These are phyloP conservation scores for Pyralis farinalis DNA, from an alignment of 2,888 invertebrate genomes.

Conservation along the genomic window DNA sequence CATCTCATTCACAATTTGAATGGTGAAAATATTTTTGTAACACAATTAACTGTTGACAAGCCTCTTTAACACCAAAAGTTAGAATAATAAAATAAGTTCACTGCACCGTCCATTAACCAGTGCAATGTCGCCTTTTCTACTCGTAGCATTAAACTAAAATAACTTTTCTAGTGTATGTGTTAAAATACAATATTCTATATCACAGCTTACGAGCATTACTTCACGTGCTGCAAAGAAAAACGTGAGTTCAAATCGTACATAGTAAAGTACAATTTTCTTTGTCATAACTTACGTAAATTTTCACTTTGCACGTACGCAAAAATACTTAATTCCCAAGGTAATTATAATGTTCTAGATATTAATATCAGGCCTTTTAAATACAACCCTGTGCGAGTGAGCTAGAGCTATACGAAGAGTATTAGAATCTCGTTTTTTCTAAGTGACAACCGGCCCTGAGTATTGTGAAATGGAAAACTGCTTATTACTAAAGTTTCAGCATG, in stretches of 20 bases:
- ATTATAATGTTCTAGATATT: constrained; percentile 12
- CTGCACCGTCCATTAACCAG: not conserved
- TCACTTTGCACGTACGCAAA: constrained; percentile 14
- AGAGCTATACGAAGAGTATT: not conserved
- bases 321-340: constrained; percentile 17
- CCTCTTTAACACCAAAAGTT: not conserved
- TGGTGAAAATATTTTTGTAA: too few relatives aligned
- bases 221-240: not conserved
- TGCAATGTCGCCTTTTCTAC: not conserved
- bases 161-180: not conserved
- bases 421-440: not conserved
- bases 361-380: not conserved
- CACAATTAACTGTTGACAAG: not conserved
- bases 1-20: too few relatives aligned
- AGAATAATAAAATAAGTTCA: not conserved
- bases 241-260: not conserved
- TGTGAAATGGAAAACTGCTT: too few relatives aligned
- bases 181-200: not conserved
- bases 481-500: too few relatives aligned
- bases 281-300: constrained; percentile 12
- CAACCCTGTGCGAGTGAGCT: not conserved
- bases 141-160: not conserved
- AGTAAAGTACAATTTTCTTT: not conserved
- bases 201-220: not conserved
- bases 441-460: too few relatives aligned